Percentiles rank a stretch among this genome's conserved stretches.
phyloP scores from a whole-genome alignment of 2,797 vertebrate species.

The Austrolebias charrua region DNA sequence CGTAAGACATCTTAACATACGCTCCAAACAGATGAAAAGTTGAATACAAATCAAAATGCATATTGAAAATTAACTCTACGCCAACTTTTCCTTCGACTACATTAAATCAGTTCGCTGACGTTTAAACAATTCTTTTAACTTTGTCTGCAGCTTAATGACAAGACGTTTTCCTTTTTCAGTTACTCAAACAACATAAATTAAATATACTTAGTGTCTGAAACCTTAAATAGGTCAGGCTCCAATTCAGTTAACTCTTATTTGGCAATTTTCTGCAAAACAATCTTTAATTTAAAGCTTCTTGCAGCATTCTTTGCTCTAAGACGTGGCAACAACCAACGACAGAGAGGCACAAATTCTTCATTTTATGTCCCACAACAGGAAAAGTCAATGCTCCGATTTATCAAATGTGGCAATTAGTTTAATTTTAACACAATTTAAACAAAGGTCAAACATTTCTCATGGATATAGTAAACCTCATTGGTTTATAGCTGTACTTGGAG shows the following conservation, averaged over 20 bases:
- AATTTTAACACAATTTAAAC: conserved; percentile 32
- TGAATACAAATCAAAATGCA: conserved; percentile 24
- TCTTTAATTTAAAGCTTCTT: conserved; percentile 16
- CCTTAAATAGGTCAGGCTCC: not conserved
- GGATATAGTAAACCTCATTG: not conserved
- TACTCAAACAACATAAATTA: not conserved
- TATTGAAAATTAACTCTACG: conserved; percentile 21
- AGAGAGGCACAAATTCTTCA: conserved; percentile 44
- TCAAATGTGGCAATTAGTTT: conserved; percentile 43
- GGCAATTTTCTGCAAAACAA: conserved; percentile 40
- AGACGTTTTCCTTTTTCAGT: not conserved
- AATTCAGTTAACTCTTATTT: conserved; percentile 35
- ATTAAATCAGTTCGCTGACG: too few relatives aligned
- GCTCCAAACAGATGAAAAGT: conserved; percentile 38
- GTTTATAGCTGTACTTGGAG: conserved; percentile 9
- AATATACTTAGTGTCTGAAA: not conserved
- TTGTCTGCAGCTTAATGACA: not conserved
- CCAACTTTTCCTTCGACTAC: too few relatives aligned
- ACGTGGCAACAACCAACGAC: conserved; percentile 23
- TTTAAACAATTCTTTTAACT: too few relatives aligned
- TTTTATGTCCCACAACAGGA: conserved; percentile 23
- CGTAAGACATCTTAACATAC: conserved; percentile 28
- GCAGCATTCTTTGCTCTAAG: not conserved
- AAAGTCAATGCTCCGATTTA: conserved; percentile 31
- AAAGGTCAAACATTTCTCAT: conserved; percentile 44